phyloP scores from a whole-genome alignment of 2,888 invertebrate genomes.

The Cerastoderma edule region DNA sequence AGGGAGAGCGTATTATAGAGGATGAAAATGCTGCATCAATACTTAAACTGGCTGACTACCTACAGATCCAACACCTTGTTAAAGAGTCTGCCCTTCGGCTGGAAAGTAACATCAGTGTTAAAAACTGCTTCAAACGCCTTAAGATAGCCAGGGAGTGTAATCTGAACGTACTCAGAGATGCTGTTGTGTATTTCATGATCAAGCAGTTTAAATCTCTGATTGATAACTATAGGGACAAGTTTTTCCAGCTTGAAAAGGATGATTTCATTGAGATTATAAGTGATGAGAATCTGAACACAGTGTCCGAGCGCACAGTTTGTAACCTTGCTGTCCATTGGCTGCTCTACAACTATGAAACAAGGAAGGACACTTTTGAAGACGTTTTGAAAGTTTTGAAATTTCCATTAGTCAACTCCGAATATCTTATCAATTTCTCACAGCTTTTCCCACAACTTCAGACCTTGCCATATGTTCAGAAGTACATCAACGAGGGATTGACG shows the following conservation, averaged over 20 bases:
- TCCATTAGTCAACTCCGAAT: slow-evolving; percentile 13
- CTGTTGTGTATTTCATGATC: slow-evolving; percentile 14
- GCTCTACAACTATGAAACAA: slow-evolving; percentile 1
- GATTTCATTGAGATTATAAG: slow-evolving; percentile 18
- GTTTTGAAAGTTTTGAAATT: slow-evolving; percentile 20
- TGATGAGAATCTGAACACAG: slow-evolving; percentile 19
- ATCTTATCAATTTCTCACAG: slow-evolving; percentile 13
- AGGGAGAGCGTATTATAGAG: slow-evolving; percentile 10
- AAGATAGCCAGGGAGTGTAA: slow-evolving; percentile 18
- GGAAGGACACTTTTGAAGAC: slow-evolving; percentile 24
- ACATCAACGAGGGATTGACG: slow-evolving; percentile 20
- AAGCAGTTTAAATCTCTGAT: slow-evolving; percentile 9
- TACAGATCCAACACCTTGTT: slow-evolving; percentile 23
- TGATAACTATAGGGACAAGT: slow-evolving; percentile 18
- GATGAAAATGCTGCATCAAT: slow-evolving; percentile 16
- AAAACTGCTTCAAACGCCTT: slow-evolving; percentile 16
- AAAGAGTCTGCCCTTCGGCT: slow-evolving; percentile 2
- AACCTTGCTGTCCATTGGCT: slow-evolving; percentile 23
- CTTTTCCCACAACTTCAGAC: background rate
- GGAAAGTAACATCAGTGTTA: background rate
- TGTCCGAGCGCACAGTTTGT: slow-evolving; percentile 14
- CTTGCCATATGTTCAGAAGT: slow-evolving; percentile 19
- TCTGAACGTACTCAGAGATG: slow-evolving; percentile 5
- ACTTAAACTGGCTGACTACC: slow-evolving; percentile 19
- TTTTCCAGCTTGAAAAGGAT: slow-evolving; percentile 21